phyloP scores from a whole-genome alignment of 2,113 vertebrate genomes.

The Oriolus oriolus region DNA sequence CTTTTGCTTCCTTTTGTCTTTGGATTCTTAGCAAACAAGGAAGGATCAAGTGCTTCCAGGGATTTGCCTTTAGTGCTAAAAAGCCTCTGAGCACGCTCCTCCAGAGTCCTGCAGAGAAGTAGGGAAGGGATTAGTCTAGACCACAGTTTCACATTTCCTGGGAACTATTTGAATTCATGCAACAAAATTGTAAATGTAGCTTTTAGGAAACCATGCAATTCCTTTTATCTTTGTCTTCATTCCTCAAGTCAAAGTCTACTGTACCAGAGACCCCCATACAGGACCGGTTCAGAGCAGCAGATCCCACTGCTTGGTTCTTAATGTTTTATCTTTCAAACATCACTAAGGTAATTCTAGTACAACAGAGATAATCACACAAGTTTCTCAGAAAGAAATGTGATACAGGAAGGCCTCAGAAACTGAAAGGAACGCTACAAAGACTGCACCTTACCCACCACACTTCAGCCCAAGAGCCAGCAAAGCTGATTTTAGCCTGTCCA shows the following conservation, averaged over 20 bases:
- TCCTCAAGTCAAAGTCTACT: neutral
- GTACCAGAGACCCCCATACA: neutral
- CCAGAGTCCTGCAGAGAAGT: slow-evolving; percentile 81
- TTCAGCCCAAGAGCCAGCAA: slow-evolving; percentile 94
- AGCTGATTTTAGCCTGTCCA: slow-evolving; percentile 97
- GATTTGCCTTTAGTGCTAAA: slow-evolving; percentile 98
- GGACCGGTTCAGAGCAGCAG: neutral
- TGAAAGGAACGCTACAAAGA: neutral
- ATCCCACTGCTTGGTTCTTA: neutral
- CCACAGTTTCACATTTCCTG: neutral
- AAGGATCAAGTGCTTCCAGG: slow-evolving; percentile 88
- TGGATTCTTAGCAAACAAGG: slow-evolving; percentile 94
- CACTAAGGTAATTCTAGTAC: neutral
- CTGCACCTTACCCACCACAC: slow-evolving; percentile 88
- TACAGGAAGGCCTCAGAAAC: neutral
- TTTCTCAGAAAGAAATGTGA: neutral
- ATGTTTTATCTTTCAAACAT: neutral
- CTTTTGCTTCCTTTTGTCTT: slow-evolving; percentile 95
- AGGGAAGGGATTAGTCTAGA: neutral
- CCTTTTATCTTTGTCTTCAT: neutral
- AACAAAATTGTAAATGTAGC: neutral
- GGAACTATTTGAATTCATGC: neutral
- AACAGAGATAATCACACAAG: neutral
- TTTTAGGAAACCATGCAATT: neutral
- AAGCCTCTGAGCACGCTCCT: slow-evolving; percentile 93